Conservation (phyloP, 2,888 invertebrate species). For the Andrena hattorfiana region DNA sequence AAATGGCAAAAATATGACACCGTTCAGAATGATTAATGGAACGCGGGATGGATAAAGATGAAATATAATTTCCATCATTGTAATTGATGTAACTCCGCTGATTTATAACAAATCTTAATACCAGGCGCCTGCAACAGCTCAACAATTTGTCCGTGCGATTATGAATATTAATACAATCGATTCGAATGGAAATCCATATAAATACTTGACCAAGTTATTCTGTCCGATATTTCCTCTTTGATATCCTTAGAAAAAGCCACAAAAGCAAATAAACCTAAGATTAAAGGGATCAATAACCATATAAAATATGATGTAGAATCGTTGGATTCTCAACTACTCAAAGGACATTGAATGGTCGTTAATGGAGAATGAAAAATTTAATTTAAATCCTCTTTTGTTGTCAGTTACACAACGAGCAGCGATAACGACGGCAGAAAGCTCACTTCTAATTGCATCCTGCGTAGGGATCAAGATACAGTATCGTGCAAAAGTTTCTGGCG, state of each 20-base stretch:
- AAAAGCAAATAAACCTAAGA: background rate
- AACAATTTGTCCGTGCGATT: conserved; percentile 28
- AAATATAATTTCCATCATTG: background rate
- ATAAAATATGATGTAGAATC: conserved; percentile 3
- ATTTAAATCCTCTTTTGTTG: conserved; percentile 1
- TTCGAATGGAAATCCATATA: conserved; percentile 28
- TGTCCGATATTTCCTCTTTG: conserved; percentile 1
- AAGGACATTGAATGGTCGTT: background rate
- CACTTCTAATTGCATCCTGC: background rate
- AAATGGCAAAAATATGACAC: background rate
- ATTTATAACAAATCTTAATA: no score
- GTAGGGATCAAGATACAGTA: background rate
- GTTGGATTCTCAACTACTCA: background rate
- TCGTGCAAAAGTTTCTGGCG: background rate
- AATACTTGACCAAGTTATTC: background rate
- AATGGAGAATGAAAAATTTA: background rate
- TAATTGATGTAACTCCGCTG: no score
- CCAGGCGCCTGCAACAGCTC: no score
- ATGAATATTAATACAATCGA: conserved; percentile 36
- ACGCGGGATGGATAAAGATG: background rate
- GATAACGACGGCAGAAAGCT: background rate
- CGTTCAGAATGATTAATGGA: no score
- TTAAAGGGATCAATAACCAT: conserved; percentile 10
- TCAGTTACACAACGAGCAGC: background rate
- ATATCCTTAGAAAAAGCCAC: background rate